Evolutionary conservation across 2,113 vertebrate genomes (phyloP), one percentile per base, ranked within the genome.

Genomic region (Otis tarda): DNA sequence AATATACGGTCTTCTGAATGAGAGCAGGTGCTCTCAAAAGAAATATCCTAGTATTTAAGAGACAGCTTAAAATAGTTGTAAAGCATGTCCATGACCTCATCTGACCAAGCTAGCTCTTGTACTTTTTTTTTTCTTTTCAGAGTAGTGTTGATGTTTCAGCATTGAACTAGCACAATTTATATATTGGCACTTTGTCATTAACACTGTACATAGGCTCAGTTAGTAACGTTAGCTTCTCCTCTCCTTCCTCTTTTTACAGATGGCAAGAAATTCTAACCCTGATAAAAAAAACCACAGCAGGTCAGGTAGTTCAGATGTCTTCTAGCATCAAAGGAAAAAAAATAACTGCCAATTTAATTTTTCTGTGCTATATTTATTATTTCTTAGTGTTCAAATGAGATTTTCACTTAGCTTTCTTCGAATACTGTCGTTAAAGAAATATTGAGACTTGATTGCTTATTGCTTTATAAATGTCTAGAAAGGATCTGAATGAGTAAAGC

Each of bases 11-110:
- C 37, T 83, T 95, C 83, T 90, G 85, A 96, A 97, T 79, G 75
- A 97, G 49, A 97, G 90, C 91, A 96, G 94, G 57, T 96, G 85
- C 39, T 94, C 52, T 95, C 84, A 92, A 86, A 96, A 76, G 67
- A 97, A 73, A 45, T 19, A 2, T 83, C 50, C 33, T 65, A 52
- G 35, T 80, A 64, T 87, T 96, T 56, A 88, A 47, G 68, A 95
- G 80, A 33, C 28, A 74, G 43, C 43, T 95, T 93, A 96, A 97
- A 97, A 97, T 94, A 97, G 76, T 39, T 78, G 64, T 47, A 73
- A 93, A 86, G 61, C 53, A 79, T 87, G 50, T 61, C 73, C 19
- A 25, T 97, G 92, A 86, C 70, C 86, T 96, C 52, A 90, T 92
- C 79, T 90, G 74, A 88, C 79, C 67, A 82, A 35, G 22, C 24